phyloP scores from a whole-genome alignment of 2,113 vertebrate genomes.

The Bungarus multicinctus region DNA sequence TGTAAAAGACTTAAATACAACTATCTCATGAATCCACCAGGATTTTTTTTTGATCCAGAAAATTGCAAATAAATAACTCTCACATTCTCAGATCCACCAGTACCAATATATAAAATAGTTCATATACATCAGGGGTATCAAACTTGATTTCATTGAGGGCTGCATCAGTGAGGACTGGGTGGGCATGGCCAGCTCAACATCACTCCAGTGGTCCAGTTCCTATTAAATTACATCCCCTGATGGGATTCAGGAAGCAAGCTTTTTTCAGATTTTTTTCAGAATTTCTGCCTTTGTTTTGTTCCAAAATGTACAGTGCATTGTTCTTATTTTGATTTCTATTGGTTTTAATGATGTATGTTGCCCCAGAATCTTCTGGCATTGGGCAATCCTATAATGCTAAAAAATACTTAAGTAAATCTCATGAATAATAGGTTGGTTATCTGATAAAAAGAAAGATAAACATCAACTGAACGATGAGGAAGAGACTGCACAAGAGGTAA shows the following conservation, averaged over 20 bases:
- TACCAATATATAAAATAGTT: not conserved
- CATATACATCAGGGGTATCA: not conserved
- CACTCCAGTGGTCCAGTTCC: not conserved
- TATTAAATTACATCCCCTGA: not conserved
- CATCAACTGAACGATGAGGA: not conserved
- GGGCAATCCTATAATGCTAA: not conserved
- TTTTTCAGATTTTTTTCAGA: no score
- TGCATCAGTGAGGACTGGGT: no score
- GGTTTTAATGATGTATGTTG: not conserved
- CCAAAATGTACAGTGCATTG: not conserved
- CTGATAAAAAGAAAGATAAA: not conserved
- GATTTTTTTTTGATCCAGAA: not conserved
- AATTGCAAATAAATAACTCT: not conserved
- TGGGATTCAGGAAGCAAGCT: not conserved
- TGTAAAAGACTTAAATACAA: not conserved
- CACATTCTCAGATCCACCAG: not conserved
- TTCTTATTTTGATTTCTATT: not conserved
- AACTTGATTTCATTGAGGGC: no score
- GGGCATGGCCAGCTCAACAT: no score
- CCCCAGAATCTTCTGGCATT: not conserved
- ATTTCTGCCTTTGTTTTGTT: not conserved
- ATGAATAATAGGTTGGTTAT: not conserved
- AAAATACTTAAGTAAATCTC: not conserved
- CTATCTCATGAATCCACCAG: not conserved
- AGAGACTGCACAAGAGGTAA: not conserved